Evolutionary conservation across 1,140 invertebrate genomes (phyloP).

Genomic region (Ips nitidus): DNA sequence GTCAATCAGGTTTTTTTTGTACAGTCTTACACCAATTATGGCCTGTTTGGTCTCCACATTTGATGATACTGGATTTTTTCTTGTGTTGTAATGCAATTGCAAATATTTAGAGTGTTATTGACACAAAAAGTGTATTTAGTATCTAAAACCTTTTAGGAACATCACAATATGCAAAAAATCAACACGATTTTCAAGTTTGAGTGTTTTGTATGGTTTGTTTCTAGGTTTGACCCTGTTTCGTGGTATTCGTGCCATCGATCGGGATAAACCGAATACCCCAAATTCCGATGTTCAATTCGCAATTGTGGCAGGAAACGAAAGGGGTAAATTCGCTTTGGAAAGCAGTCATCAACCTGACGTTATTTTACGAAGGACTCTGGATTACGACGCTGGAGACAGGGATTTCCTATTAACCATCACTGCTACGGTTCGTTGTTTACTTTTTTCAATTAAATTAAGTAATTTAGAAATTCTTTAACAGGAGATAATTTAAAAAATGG

Average conservation of each 20-base stretch:
- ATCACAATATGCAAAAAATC: no score
- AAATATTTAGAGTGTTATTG: no score
- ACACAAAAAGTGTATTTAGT: no score
- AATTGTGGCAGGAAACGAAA: conserved; percentile 73
- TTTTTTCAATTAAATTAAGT: not conserved
- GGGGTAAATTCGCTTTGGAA: conserved; percentile 75
- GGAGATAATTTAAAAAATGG: not conserved
- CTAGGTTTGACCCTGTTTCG: conserved; percentile 78
- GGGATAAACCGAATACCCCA: conserved; percentile 84
- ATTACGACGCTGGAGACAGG: conserved; percentile 77
- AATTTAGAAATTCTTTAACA: not conserved
- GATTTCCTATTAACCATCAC: conserved; percentile 74
- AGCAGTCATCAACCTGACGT: conserved; percentile 74
- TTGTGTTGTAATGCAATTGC: no score
- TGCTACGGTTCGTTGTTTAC: conserved; percentile 61
- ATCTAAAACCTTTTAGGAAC: no score
- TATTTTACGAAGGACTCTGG: conserved; percentile 70
- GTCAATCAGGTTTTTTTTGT: no score
- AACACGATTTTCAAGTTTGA: no score
- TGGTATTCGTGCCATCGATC: conserved; percentile 76
- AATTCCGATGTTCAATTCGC: conserved; percentile 86
- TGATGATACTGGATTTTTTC: no score
- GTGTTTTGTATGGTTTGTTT: not conserved
- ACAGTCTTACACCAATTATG: no score
- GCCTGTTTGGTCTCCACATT: no score